Evolutionary conservation across 2,888 invertebrate genomes (phyloP).

Genomic region (Papilio gigon): DNA sequence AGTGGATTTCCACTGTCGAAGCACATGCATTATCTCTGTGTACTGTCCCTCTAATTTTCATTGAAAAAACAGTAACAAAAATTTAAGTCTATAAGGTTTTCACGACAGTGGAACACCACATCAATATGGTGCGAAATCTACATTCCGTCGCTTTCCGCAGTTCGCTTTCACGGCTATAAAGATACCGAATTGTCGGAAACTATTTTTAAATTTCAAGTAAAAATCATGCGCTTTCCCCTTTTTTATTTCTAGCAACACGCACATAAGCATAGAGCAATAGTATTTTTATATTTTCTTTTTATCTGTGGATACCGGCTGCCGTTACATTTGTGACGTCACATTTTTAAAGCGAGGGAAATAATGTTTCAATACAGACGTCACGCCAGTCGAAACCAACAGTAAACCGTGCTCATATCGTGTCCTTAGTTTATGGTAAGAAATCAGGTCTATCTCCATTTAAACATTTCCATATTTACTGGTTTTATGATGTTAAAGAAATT

Average conservation of each 20-base stretch:
- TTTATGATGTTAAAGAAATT: neutral
- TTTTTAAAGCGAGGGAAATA: too few species aligned
- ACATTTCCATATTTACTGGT: neutral
- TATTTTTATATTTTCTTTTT: conserved; percentile 39
- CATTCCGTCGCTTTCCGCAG: neutral
- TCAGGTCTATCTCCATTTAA: neutral
- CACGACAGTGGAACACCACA: too few species aligned
- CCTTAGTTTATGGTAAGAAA: neutral
- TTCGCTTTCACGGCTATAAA: neutral
- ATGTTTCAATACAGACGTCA: too few species aligned
- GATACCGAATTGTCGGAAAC: neutral
- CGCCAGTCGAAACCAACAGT: too few species aligned
- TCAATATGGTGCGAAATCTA: too few species aligned
- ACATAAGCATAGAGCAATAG: conserved; percentile 39
- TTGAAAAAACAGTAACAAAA: too few species aligned
- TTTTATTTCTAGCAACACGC: conserved; percentile 39
- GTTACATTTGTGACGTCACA: too few species aligned
- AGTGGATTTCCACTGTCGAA: too few species aligned
- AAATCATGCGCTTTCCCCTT: conserved; percentile 24
- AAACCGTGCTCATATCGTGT: conserved; percentile 2
- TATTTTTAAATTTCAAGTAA: neutral
- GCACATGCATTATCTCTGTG: too few species aligned
- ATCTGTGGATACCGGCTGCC: too few species aligned
- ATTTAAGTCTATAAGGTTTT: too few species aligned
- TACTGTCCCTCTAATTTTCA: too few species aligned